Evolutionary conservation across 1,140 invertebrate species (phyloP), one percentile per base, ranked within the genome.

Genomic region (Leucophenga varia): DNA sequence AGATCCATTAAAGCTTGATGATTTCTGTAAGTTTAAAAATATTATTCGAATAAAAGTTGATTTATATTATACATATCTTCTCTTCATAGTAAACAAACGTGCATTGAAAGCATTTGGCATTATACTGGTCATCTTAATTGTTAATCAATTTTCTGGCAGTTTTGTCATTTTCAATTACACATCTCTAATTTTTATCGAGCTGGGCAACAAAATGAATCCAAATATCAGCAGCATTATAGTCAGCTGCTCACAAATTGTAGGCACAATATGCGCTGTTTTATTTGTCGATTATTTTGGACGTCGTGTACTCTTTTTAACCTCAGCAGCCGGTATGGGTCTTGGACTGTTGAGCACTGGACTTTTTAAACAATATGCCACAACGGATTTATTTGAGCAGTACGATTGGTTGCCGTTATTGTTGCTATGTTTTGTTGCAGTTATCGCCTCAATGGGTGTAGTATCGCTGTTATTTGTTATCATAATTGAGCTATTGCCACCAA

Each of bases 161-260:
- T 72, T 80, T 22, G 79, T 79, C 13, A 71, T 80, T 13, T 72
- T 80, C 22, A 80, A 77, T 73, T 80, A 80, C 47, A 78, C 79
- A 1, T 74, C 78, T 3, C 76, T 77, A 19, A 91, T 89, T 57
- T 91, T 88, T 59, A 54, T 64, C 1, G 77, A 79, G 5, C 80
- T 87, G 2, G 81, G 83, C 1, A 81, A 79, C 2, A 67, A 59
- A 5, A 48, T 90, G 0, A 69, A 82, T 2, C 67, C 86, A 0
- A 78, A 79, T 36, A 59, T 84, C 16, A 80, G 84, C 10, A 82
- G 90, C 2, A 88, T 93, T 47, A 81, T 91, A 3, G 82, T 94
- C 2, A 88, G 86, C 1, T 50, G 45, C 30, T 37, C 48, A 5
- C 67, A 70, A 50, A 25, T 73, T 22, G 8, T 72, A 12, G 61